phyloP scores from a whole-genome alignment of 2,113 vertebrate species.

The Elgaria multicarinata region DNA sequence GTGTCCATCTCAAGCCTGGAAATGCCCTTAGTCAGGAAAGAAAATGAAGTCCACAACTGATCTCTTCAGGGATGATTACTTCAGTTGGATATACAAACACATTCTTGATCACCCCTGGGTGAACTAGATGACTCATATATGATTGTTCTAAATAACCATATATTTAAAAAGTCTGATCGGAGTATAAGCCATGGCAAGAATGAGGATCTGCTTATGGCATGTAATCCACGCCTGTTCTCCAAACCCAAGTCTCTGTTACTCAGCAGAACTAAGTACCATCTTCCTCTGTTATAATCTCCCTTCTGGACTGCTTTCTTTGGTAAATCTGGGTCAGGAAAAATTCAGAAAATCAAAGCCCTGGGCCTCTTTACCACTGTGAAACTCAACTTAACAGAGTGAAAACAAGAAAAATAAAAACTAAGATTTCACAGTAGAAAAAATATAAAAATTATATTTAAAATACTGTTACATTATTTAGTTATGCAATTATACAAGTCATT shows the following conservation, averaged over 20 bases:
- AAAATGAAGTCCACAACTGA: neutral
- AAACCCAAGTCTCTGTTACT: neutral
- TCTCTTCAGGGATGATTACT: neutral
- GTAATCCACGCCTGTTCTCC: neutral
- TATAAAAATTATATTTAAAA: slow-evolving; percentile 62
- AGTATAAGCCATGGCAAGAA: neutral
- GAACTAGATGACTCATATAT: neutral
- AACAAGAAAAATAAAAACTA: neutral
- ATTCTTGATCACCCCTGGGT: neutral
- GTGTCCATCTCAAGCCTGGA: neutral
- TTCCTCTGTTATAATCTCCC: neutral
- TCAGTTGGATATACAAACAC: neutral
- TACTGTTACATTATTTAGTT: slow-evolving; percentile 49
- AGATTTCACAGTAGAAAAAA: slow-evolving; percentile 57
- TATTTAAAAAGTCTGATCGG: neutral
- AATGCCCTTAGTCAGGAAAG: neutral
- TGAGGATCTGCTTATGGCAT: neutral
- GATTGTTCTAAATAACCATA: too few relatives aligned
- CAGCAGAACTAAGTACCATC: neutral
- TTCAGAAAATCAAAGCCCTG: neutral
- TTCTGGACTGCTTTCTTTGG: neutral
- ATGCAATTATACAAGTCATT: slow-evolving; percentile 45
- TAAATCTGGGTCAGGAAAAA: neutral
- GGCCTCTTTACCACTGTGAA: neutral
- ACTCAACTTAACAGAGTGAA: neutral